Base-by-base conservation (phyloP, 1,140 invertebrate species). In the Drosophila tropicalis region DNA sequence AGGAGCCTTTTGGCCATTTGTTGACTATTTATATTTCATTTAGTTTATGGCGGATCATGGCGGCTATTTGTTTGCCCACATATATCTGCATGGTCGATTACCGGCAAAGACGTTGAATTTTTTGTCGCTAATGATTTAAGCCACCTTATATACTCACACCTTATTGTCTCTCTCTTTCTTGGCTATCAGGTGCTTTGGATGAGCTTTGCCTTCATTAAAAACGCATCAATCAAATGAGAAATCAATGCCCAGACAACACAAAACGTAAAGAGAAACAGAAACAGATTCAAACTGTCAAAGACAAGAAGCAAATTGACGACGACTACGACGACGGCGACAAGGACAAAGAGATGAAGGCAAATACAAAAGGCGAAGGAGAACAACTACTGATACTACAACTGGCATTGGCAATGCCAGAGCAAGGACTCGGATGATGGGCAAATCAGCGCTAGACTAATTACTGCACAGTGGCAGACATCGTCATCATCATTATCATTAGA, bases 1-100 rank as follows among this genome's bases (percentile, higher is more conserved):
- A 34, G 12, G 15, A 54, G 13, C 39, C 9, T 39, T 39, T 25
- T 22, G 15, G 44, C 41, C 36, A 22, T 39, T 67, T 58, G 69
- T 84, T 86, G 64, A 62, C 65, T 85, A 81, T 86, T 85, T 85
- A 78, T 78, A 86, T 85, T 85, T 86, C 70, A 86, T 85, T 81
- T 86, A 86, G 78, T 85, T 85, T 81, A 85, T 86, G 65, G 81
- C 81, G 72, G 83, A 81, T 81, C 77, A 72, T 68, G 69, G 68
- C 67, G 68, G 64, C 72, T 76, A 73, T 60, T 74, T 78, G 76
- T 79, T 75, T 78, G 68, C 70, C 62, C 64, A 70, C 15, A 5
- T 10, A 57, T 60, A 40, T 2, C 9, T 25, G 15, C 15, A 22
- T 10, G 25, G 54, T 10, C 9, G 29, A 29, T 39, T 36, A 19